A percentile compares a stretch with the other conserved stretches of the same genome.
Conservation (phyloP, 2,113 vertebrate genomes). For the Pterocles gutturalis region DNA sequence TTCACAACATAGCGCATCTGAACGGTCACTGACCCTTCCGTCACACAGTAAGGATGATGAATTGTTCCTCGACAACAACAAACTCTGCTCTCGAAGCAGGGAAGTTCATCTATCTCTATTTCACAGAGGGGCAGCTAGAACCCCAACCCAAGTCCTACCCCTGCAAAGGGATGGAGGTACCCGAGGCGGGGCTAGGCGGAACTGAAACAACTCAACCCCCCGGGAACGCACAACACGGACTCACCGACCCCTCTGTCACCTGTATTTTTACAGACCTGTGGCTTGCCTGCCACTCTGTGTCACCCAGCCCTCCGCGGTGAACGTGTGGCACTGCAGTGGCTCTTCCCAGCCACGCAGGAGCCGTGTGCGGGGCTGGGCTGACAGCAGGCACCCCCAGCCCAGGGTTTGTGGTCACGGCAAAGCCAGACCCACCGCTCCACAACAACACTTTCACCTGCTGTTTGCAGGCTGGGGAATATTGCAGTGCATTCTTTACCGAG, state of each 20-base stretch:
- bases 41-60: background rate
- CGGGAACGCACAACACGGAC: too few relatives aligned
- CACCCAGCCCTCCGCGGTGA: background rate
- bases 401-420: accelerated
- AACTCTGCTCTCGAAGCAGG: background rate
- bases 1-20: background rate
- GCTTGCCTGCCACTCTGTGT: background rate
- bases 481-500: too few relatives aligned
- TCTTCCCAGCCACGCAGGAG: background rate
- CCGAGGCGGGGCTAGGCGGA: accelerated
- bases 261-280: background rate
- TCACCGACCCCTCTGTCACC: background rate
- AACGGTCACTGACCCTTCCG: background rate
- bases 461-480: background rate
- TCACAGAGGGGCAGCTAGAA: background rate
- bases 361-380: background rate
- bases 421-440: background rate
- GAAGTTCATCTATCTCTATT: background rate
- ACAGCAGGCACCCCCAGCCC: too few relatives aligned
- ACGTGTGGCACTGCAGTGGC: accelerated
- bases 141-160: background rate
- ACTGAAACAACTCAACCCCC: background rate
- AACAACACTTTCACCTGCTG: background rate
- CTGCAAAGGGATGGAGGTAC: background rate
- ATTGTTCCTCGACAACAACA: background rate